These are phyloP conservation scores for Thunnus thynnus DNA, from an alignment of 2,113 vertebrate species.

Conservation along the genomic window DNA sequence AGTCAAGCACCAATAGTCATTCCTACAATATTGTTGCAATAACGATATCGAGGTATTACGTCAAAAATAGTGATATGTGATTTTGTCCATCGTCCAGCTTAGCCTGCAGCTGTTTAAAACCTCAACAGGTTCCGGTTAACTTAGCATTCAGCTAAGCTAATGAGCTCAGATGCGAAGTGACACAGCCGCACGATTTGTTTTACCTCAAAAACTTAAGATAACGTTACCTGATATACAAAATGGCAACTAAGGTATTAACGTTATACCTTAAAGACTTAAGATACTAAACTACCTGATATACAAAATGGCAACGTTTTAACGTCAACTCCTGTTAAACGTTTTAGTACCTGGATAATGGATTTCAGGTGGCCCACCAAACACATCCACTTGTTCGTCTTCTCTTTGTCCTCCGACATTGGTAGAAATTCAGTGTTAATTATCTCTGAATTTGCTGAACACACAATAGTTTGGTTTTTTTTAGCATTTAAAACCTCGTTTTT, in stretches of 20 bases:
- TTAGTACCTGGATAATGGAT: not conserved
- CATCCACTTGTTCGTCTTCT: not conserved
- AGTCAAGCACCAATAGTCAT: too few relatives aligned
- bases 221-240: not conserved
- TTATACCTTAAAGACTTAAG: too few relatives aligned
- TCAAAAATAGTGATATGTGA: too few relatives aligned
- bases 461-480: not conserved
- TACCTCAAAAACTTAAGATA: too few relatives aligned
- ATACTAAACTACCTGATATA: too few relatives aligned
- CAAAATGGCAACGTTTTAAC: not conserved
- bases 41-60: too few relatives aligned
- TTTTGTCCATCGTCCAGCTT: too few relatives aligned
- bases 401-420: not conserved
- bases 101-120: too few relatives aligned
- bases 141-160: not conserved
- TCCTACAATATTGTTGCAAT: too few relatives aligned
- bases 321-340: too few relatives aligned
- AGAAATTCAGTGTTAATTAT: fast-evolving
- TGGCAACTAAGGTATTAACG: not conserved
- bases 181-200: not conserved
- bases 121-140: too few relatives aligned
- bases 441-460: not conserved
- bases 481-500: not conserved
- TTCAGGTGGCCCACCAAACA: not conserved
- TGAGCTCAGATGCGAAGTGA: not conserved